A percentile compares a stretch with the other conserved stretches of the same genome.
phyloP scores from a whole-genome alignment of 1,140 invertebrate genomes.

The Zaprionus camerounensis region DNA sequence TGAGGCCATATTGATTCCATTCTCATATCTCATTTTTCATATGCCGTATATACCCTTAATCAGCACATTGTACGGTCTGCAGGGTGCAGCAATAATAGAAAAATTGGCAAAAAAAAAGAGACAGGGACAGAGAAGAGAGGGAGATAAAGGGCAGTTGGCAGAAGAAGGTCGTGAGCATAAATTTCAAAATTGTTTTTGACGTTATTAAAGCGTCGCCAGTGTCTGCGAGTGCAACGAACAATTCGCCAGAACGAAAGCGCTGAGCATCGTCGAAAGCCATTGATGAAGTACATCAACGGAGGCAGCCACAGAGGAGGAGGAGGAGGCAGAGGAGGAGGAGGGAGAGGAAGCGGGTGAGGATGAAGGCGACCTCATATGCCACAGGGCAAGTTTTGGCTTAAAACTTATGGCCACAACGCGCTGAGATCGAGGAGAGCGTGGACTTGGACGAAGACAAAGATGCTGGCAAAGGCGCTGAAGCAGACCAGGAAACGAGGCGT shows the following conservation, averaged over 20 bases:
- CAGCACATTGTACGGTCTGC: neutral
- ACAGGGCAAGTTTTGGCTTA: constrained; percentile 73
- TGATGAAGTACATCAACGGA: constrained; percentile 66
- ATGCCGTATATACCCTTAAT: neutral
- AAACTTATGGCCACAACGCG: constrained; percentile 46
- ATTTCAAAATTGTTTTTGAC: constrained; percentile 78
- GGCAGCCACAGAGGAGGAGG: constrained; percentile 4
- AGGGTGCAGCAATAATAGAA: neutral
- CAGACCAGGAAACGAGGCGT: constrained; percentile 71
- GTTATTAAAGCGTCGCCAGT: constrained; percentile 50
- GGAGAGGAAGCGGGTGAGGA: neutral
- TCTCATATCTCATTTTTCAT: neutral
- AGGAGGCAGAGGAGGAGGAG: constrained; percentile 2
- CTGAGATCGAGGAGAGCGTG: constrained; percentile 10
- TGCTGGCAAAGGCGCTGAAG: constrained; percentile 2
- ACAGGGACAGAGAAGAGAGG: no score
- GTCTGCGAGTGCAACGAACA: constrained; percentile 27
- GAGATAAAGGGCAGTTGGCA: constrained; percentile 35
- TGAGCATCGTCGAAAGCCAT: constrained; percentile 47
- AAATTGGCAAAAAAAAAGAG: neutral
- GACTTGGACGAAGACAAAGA: constrained; percentile 2
- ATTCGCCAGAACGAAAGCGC: constrained; percentile 36
- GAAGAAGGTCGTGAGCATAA: constrained; percentile 81
- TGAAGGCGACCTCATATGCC: constrained; percentile 71
- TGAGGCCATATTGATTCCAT: neutral